Evolutionary conservation across 2,888 invertebrate genomes (phyloP).

Genomic region (Xestia sexstrigata): DNA sequence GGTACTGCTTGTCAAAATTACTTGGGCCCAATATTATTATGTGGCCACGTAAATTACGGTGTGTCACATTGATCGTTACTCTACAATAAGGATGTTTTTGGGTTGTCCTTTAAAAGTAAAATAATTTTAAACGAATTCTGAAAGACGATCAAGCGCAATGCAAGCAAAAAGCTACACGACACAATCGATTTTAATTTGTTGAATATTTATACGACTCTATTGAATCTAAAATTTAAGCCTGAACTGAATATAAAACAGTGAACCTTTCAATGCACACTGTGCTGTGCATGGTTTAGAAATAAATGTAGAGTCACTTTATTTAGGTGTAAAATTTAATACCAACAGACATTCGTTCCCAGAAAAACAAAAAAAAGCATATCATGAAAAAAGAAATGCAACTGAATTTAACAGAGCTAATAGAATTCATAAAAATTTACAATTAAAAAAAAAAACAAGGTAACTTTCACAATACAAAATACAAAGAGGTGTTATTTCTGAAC

Average conservation of each 20-base stretch:
- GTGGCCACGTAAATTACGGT: too few species aligned
- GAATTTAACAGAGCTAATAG: not conserved
- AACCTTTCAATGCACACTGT: not conserved
- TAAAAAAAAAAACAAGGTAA: too few species aligned
- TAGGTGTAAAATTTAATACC: too few species aligned
- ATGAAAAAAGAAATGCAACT: not conserved
- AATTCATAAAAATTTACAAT: too few species aligned
- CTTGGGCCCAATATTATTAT: too few species aligned
- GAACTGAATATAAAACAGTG: conserved; percentile 10
- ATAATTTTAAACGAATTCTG: not conserved
- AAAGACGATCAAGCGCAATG: not conserved
- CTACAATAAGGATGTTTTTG: not conserved
- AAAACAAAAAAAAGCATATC: too few species aligned
- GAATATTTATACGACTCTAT: not conserved
- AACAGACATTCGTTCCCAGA: not conserved
- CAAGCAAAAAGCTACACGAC: not conserved
- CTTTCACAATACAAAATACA: not conserved
- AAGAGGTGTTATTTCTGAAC: not conserved
- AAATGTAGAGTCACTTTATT: not conserved
- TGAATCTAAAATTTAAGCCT: not conserved
- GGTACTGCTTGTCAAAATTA: too few species aligned
- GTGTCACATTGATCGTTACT: too few species aligned
- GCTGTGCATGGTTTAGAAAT: not conserved
- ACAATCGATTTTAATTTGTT: not conserved
- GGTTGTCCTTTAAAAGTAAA: not conserved